Evolutionary conservation across 2,113 vertebrate genomes (phyloP), one percentile per base, ranked within the genome.

Genomic region (Lamprologus tigripictilis): DNA sequence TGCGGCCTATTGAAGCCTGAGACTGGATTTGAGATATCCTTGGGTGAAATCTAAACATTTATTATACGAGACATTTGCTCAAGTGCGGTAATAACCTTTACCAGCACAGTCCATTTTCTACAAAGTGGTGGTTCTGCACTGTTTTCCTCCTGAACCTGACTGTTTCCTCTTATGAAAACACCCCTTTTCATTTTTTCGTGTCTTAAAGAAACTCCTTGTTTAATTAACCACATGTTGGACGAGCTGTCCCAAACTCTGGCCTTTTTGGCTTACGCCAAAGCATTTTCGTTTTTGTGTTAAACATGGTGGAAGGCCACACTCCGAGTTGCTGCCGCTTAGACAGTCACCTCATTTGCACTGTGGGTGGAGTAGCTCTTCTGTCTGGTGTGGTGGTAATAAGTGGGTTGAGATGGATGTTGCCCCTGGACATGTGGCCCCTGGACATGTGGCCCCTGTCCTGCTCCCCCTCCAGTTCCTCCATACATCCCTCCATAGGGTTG

Each of bases 271-370:
- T 16, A 82, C 8, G 82, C 73, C 79, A 86, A 71, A 86, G 66
- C 12, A 21, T 86, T 73, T 40, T 82, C 2, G 53, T 61, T 17
- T 33, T 53, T 58, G 6, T 57, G 80, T 26, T 61, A 21, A 71
- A 51, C 21, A 40, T 9, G 31, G 7, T 80, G 82, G 58, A 42
- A 76, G 73, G 23, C n/a, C 14, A 11, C 66, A 58, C 54, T 79
- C 76, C 42, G 26, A 51, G 26, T 78, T 35, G 3, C 9, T 14
- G n/a, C 6, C 14, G 3, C 81, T 97, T 94, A 98, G 87, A 99
- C 98, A 0, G 98, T 99, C 88, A 99, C 98, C 89, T 99, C 98
- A 0, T 98, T 97, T 87, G 98, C 97, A 93, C 98, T 99, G 96
- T 98, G 98, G 86, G 98, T 99, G 91, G 96, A 93, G 85, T 97